Evolutionary conservation across 1,140 invertebrate genomes (phyloP), one percentile per base, ranked within the genome.

Genomic region (Drosophila watanabei): DNA sequence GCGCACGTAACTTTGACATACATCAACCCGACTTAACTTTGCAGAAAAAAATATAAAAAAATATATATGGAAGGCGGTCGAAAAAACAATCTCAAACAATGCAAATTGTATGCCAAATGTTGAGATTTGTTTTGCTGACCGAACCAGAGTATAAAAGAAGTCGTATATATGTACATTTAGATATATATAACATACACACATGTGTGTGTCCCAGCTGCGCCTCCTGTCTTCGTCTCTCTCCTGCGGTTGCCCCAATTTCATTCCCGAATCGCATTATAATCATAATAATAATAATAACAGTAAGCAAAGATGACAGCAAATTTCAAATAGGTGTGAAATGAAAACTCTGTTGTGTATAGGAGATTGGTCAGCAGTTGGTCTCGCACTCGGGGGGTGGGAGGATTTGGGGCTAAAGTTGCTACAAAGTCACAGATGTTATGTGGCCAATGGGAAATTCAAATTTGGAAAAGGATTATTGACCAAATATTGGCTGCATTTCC

Each of bases 1-100:
- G 85, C 85, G 75, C 85, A 89, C 86, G 86, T 89, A 89, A 82
- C 86, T 86, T 79, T 86, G 82, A 89, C 86, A 89, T 89, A 82
- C 86, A 89, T 89, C 86, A 89, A 81, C 51, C 70, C 59, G 81
- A 89, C 78, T 85, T 89, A 84, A 54, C 80, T 80, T 70, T 80
- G 54, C 60, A 60, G 49, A 28, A 71, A 65, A 68, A 64, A 77
- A 46, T 46, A 37, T 28, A 24, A 48, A 28, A 56, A 52, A 20
- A 51, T 8, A 20, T 13, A 35, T 35, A 13, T 35, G 5, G 11
- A 57, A 45, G 37, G 43, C 45, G 49, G 49, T n/a, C 3, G 49
- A 39, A 65, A 63, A 28, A 61, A 69, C 43, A 59, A 64, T 49
- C 48, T 41, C 60, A 68, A 63, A 68, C 79, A 90, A 89, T 89